Evolutionary conservation across 2,888 invertebrate species (phyloP), one percentile per base, ranked within the genome.

Genomic region (Calephelis perditalis): DNA sequence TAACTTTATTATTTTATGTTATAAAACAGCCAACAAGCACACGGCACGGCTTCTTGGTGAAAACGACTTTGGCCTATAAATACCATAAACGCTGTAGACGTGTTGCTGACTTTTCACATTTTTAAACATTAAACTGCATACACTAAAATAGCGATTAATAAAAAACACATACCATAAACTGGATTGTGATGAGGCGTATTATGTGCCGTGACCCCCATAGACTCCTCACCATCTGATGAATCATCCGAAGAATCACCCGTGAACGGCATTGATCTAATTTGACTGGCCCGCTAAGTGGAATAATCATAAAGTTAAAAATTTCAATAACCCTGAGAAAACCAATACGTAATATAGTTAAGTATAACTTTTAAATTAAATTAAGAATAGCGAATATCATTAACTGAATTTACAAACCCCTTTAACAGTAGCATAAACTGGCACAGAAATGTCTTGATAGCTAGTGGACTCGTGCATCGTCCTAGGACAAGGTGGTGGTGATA

Each of bases 391-490:
- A 40, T 40, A 40, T 40, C 40, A 40, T 7, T 40, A 40, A 49
- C 54, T 6, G 44, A 11, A 60, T 58, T 46, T 10, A 79, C 91
- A 84, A 71, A 95, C 95, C 88, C 97, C 98, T 92, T 98, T 98
- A 49, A 98, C 97, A 57, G 98, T 98, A 59, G 98, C 98, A 85
- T 98, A 98, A 37, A 98, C 98, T 60, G 98, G 98, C 71, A 98
- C 96, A 63, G 96, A 96, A 76, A 96, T 96, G 85, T 97, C 96
- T 86, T 96, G 96, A 86, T 96, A 97, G 73, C 96, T 96, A 73
- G 95, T 96, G 63, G 94, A 94, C 75, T 91, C 91, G 71, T 82
- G 90, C 78, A 90, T 74, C 0, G 86, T 79, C 0, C 90, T 70
- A 0, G 85, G 75, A 58, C 88, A 83, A 0, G 90, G 84, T 2